These are phyloP conservation scores for Aegotheles bennettii DNA, from an alignment of 2,113 vertebrate genomes.

Conservation along the genomic window DNA sequence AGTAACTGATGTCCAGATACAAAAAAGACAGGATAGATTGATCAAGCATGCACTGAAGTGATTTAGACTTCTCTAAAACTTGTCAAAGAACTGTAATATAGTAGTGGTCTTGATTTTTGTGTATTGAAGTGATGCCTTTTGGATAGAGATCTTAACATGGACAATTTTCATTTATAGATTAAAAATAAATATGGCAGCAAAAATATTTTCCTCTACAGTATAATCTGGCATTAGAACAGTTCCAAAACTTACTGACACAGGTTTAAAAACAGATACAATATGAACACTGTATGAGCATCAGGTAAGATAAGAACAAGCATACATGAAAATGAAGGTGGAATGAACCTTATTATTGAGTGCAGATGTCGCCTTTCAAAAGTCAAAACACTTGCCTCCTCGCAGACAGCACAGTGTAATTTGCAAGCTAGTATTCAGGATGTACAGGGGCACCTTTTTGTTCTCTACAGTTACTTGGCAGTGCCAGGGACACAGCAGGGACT, in stretches of 20 bases:
- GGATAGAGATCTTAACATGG: neutral
- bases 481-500: neutral
- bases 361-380: neutral
- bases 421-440: neutral
- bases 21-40: neutral
- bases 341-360: neutral
- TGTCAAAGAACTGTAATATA: neutral
- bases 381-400: neutral
- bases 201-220: neutral
- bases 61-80: neutral
- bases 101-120: neutral
- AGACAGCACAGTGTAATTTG: neutral
- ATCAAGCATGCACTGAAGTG: neutral
- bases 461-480: neutral
- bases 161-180: neutral
- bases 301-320: accelerated
- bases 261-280: neutral
- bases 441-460: neutral
- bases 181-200: neutral
- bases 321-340: neutral
- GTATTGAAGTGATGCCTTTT: neutral
- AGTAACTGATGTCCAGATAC: neutral
- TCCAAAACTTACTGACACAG: neutral
- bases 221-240: neutral
- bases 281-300: neutral